These are phyloP conservation scores for Cantharis flavilabris DNA, from an alignment of 2,888 invertebrate species.

Conservation along the genomic window DNA sequence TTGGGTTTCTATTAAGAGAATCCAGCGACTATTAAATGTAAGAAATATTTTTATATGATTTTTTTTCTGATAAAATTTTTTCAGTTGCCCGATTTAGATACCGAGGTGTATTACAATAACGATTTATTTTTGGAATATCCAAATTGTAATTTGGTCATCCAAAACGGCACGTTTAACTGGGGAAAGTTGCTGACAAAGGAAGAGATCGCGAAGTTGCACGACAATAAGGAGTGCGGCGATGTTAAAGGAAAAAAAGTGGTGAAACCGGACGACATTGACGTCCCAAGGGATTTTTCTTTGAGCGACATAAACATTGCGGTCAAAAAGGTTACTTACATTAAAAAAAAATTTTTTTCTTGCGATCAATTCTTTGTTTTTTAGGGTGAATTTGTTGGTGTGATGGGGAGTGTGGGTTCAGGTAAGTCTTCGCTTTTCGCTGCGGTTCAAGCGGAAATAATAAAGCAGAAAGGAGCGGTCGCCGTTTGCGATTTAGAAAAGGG, in stretches of 20 bases:
- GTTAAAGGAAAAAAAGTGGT: neutral
- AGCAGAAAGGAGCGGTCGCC: slow-evolving; percentile 69
- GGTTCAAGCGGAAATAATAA: slow-evolving; percentile 82
- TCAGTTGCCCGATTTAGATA: slow-evolving; percentile 67
- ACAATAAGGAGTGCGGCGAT: neutral
- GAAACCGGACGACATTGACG: neutral
- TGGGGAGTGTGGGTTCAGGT: slow-evolving; percentile 89
- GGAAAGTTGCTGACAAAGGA: slow-evolving; percentile 54
- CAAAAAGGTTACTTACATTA: slow-evolving; percentile 40
- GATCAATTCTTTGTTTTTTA: slow-evolving; percentile 47
- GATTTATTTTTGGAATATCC: slow-evolving; percentile 53
- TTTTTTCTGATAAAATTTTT: slow-evolving; percentile 32
- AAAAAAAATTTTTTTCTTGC: no score
- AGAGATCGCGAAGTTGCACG: slow-evolving; percentile 46
- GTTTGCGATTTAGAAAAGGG: slow-evolving; percentile 70
- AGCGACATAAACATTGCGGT: slow-evolving; percentile 51
- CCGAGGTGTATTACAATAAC: slow-evolving; percentile 65
- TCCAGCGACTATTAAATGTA: slow-evolving; percentile 81
- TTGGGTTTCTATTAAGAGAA: slow-evolving; percentile 89
- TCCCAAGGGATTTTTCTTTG: slow-evolving; percentile 37
- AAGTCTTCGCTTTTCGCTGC: slow-evolving; percentile 87
- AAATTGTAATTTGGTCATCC: slow-evolving; percentile 62
- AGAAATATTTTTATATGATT: slow-evolving; percentile 42
- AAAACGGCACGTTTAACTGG: slow-evolving; percentile 67
- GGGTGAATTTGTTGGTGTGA: slow-evolving; percentile 83